Conservation (phyloP, 30 jellyfish, hydroid and myxozoan genomes). For the Chironex yamaguchii region DNA sequence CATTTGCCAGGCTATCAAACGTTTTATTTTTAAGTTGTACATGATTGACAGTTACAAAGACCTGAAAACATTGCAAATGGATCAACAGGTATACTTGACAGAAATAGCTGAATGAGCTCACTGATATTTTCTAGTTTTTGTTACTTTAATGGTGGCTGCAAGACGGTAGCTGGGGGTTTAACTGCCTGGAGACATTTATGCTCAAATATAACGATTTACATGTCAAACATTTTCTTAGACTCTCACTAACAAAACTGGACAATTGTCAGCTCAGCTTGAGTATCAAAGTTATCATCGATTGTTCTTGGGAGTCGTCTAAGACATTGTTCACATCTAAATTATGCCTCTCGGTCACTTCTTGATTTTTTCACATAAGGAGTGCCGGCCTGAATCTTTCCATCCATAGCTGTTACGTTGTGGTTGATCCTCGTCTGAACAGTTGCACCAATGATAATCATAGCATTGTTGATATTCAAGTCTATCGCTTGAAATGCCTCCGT, state of each 20-base stretch:
- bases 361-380: conserved; percentile 5
- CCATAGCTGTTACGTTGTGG: not conserved
- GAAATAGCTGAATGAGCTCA: no score
- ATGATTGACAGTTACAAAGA: no score
- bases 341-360: conserved; percentile 15
- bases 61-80: no score
- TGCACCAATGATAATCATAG: no score
- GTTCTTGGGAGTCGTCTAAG: conserved; percentile 4
- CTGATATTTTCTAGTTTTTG: no score
- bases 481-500: conserved; percentile 28
- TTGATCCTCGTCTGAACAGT: no score
- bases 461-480: conserved; percentile 14
- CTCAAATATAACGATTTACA: not conserved
- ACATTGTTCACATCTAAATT: conserved; percentile 23
- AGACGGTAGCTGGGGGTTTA: not conserved
- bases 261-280: conserved; percentile 13
- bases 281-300: conserved; percentile 21
- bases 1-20: no score
- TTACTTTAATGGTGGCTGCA: no score
- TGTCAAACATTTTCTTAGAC: conserved; percentile 2
- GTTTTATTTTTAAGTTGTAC: no score
- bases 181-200: conserved; percentile 1
- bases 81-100: no score
- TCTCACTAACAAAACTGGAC: conserved; percentile 17
- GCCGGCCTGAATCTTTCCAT: conserved; percentile 11